Base-by-base conservation (phyloP, 2,797 vertebrate species). In the Emydoidea blandingii region DNA sequence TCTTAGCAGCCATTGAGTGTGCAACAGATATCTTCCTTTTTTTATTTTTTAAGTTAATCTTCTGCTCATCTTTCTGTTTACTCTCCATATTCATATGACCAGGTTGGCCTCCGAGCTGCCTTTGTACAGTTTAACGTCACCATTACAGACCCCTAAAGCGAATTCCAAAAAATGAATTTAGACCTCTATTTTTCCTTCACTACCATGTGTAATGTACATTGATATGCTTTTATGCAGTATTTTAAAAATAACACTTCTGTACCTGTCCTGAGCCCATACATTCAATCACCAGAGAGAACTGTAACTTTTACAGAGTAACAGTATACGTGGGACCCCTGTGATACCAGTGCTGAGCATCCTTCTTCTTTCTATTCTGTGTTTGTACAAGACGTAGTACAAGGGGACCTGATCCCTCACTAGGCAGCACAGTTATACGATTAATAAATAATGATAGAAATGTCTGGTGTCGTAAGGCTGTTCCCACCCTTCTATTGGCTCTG, bases 21-120 rank as follows among this genome's bases (percentile, higher is more conserved):
- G 8, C 62, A 68, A 16, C 34, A 65, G 8, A 18, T n/a, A n/a
- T n/a, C 62, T 65, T 65, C 62, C 31, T 65, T 65, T 65, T 57
- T 65, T 65, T n/a, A 0, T 81, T 85, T 91, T 85, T 68, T 90
- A 23, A 65, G 16, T 89, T 93, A 78, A 72, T 88, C 86, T 95
- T 90, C 91, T 80, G 88, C 49, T 16, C 92, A 84, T 90, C 62
- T 57, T 79, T 50, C 47, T 74, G 74, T 37, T 85, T 90, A 86
- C 74, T 83, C 10, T n/a, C 47, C 10, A 16, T 18, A 21, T 50
- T 79, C 68, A 79, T 56, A 21, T 0, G 27, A 27, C 27, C 23
- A 81, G 47, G 41, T 18, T 18, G 59, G 12, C 14, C 29, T 62
- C 31, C 4, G 8, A 68, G 62, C 62, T 68, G 34, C 34, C 34